Evolutionary conservation across 1,140 invertebrate species (phyloP), one percentile per base, ranked within the genome.

Genomic region (Aporrectodea caliginosa): DNA sequence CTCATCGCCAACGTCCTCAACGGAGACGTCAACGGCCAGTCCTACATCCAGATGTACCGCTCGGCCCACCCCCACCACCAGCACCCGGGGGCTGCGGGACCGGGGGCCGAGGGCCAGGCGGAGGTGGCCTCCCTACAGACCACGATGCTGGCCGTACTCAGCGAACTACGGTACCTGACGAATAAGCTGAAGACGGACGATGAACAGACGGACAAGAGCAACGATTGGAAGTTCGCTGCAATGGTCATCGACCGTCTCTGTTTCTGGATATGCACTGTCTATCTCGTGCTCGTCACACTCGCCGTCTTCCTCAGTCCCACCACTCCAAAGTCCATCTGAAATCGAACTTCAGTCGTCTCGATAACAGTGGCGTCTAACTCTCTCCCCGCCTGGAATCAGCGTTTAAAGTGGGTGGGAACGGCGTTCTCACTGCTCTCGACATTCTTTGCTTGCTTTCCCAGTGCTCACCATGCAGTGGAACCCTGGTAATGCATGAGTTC

Each of bases 231-330:
- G 91, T 99, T 98, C 90, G 98, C 98, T 87, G 97, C 97, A 88
- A 98, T 98, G 95, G 97, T 99, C 88, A 95, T 99, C 89, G 97
- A 99, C 92, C 93, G 97, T 90, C 82, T 98, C 90, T 98, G 97
- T 92, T 94, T 99, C 92, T 97, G 98, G 91, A 94, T 98, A 90
- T 99, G 98, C 92, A 95, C 96, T 86, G 91, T 96, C 89, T 98
- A 98, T 91, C 98, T 97, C 88, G 93, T 98, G 90, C 94, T 97
- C 88, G 97, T 97, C 85, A 98, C 97, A 86, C 93, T 96, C 90
- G 95, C 94, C 88, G 95, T 98, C 90, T 92, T 98, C 87, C 93
- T 81, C 31, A 86, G 85, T 0, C 86, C 87, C n/a, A n/a, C n/a
- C n/a, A n/a, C n/a, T n/a, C n/a, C n/a, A n/a, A n/a, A n/a, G n/a